Base-by-base conservation (phyloP, 1,140 invertebrate species). In the Drosophila sucinea region DNA sequence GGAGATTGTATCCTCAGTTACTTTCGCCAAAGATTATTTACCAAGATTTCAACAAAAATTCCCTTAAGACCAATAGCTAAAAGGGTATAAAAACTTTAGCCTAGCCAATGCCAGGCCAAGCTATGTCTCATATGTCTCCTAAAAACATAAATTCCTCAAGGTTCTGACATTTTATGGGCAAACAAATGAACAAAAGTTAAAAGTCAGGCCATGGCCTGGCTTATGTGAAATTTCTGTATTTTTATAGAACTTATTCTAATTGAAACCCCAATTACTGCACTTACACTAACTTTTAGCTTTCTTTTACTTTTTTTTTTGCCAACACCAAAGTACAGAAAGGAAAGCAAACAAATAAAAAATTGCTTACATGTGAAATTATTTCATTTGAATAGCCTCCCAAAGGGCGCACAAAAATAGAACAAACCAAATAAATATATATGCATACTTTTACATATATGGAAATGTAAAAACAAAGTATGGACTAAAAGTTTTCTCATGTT, bases 401-500 rank as follows among this genome's bases (percentile, higher is more conserved):
- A 60, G 40, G 25, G 5, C 27, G 11, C 63, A 38, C 27, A n/a
- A 32, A 67, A 67, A 41, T 55, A 55, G 30, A 35, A 56, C 29
- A 40, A 54, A 65, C 4, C 0, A 54, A 56, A 65, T 29, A 51
- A 51, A 40, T 23, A 51, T 33, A 51, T 47, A 54, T 51, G 8
- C 25, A 10, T 51, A 47, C 7, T 1, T 4, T 17, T 65, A 74
- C 65, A 70, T 77, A 70, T 76, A 70, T 60, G 66, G 55, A 27
- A 55, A 67, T 57, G 58, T 38, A 70, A 64, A 79, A 86, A 79
- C 77, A 47, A 51, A 51, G 23, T 27, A 51, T 27, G 44, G 44
- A 75, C 82, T 87, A 82, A 86, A 86, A 86, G 83, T 86, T 87
- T 86, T 86, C 78, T 81, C 83, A 80, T 86, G 83, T 86, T 72